Evolutionary conservation across 2,113 vertebrate genomes (phyloP).

Genomic region (Struthidea cinerea): DNA sequence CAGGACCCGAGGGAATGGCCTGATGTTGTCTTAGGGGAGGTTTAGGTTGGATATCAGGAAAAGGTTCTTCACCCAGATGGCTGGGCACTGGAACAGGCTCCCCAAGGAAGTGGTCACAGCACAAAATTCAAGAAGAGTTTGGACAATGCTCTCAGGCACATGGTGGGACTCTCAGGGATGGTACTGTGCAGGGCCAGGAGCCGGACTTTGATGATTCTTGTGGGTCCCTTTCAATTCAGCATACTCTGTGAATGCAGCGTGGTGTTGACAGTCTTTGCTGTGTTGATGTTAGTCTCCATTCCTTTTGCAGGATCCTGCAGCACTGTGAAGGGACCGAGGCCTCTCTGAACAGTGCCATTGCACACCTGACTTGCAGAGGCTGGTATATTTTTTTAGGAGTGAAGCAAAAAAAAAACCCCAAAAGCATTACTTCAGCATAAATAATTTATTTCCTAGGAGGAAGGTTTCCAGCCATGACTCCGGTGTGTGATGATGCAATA

Average conservation of each 20-base stretch:
- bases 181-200: neutral
- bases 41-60: neutral
- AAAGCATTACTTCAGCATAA: neutral
- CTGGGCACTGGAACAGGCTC: neutral
- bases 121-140: rapidly evolving
- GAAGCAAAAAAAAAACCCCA: neutral
- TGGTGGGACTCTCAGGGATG: neutral
- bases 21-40: neutral
- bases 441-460: neutral
- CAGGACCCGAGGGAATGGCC: rapidly evolving
- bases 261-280: neutral
- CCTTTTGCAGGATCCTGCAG: neutral
- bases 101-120: neutral
- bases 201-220: neutral
- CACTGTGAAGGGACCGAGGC: neutral
- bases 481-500: neutral
- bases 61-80: neutral
- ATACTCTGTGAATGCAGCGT: neutral
- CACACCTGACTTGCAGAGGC: neutral
- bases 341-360: neutral
- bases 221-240: neutral
- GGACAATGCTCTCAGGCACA: rapidly evolving
- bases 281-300: neutral
- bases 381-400: neutral
- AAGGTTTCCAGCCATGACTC: neutral